A percentile compares a stretch with the other conserved stretches of the same genome.
phyloP scores from a whole-genome alignment of 2,113 vertebrate genomes.

The Arizona elegans region DNA sequence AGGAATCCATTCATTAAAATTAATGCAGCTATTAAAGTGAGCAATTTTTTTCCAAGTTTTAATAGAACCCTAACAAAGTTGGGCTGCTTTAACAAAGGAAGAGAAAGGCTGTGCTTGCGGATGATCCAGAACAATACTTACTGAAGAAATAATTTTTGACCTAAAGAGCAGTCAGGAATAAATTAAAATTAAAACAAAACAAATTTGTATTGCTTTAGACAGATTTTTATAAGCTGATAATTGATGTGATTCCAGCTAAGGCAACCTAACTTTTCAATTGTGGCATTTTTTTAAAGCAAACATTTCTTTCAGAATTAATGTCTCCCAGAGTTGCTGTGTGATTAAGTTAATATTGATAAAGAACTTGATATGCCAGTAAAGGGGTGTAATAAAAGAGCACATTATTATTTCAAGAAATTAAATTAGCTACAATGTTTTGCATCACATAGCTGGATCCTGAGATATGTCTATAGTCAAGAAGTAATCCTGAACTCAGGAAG shows the following conservation, averaged over 20 bases:
- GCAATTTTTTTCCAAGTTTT: neutral
- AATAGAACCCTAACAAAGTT: neutral
- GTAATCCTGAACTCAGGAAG: slow-evolving; percentile 5
- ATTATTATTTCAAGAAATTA: slow-evolving; percentile 35
- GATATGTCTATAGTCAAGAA: neutral
- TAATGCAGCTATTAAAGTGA: neutral
- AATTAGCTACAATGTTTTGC: neutral
- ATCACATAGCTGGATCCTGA: neutral
- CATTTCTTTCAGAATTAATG: slow-evolving; percentile 14
- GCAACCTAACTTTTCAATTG: slow-evolving; percentile 8
- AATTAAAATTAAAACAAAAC: neutral
- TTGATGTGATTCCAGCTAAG: neutral
- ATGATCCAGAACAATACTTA: neutral
- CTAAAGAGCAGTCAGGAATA: neutral
- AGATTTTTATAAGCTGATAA: neutral
- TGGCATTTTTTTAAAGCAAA: neutral
- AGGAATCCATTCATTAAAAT: neutral
- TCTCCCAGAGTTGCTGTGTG: neutral
- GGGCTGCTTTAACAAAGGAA: neutral
- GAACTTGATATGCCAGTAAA: neutral
- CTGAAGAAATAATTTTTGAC: neutral
- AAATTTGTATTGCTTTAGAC: neutral
- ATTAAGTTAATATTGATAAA: slow-evolving; percentile 32
- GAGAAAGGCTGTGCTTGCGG: neutral
- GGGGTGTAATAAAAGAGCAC: neutral